phyloP scores from a whole-genome alignment of 2,113 vertebrate genomes.

The Irena cyanogastra region DNA sequence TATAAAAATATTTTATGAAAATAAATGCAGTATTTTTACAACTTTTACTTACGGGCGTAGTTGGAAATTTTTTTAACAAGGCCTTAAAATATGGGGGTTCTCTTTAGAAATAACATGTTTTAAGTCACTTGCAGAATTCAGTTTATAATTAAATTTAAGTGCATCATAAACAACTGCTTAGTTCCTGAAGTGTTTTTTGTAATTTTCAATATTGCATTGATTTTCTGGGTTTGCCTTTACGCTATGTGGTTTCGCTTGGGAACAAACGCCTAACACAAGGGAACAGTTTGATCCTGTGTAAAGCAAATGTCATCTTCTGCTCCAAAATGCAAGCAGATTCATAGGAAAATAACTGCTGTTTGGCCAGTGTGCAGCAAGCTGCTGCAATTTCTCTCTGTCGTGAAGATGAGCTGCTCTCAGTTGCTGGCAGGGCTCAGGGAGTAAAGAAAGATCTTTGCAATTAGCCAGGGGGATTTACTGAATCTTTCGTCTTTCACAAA shows the following conservation, averaged over 20 bases:
- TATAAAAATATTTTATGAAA: neutral
- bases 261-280: neutral
- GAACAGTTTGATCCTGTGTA: neutral
- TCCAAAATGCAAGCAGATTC: neutral
- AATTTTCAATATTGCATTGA: neutral
- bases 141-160: neutral
- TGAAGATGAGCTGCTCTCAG: neutral
- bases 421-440: rapidly evolving
- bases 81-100: neutral
- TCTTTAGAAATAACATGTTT: neutral
- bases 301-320: neutral
- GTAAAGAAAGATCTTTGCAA: neutral
- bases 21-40: neutral
- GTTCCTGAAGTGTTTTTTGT: neutral
- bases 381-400: rapidly evolving
- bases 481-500: neutral
- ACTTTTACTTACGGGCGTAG: neutral
- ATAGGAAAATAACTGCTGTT: neutral
- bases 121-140: neutral
- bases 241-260: neutral
- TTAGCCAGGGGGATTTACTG: neutral
- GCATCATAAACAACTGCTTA: neutral
- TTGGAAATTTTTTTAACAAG: neutral
- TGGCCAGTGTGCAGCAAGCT: neutral
- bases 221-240: neutral